These are phyloP conservation scores for Amyelois transitella DNA, from an alignment of 1,140 invertebrate species.

Conservation along the genomic window DNA sequence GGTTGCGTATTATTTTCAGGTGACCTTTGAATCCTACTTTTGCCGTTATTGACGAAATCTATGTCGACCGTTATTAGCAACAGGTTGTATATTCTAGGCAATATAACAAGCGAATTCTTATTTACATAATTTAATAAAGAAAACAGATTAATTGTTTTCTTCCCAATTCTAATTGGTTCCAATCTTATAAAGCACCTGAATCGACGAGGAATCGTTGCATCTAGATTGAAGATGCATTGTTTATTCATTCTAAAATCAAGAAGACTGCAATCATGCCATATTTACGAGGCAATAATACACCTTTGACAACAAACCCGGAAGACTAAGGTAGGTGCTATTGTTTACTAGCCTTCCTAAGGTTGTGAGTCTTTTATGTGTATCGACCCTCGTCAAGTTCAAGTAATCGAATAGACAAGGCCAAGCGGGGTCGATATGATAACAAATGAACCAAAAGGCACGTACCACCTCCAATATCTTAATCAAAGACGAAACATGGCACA, in stretches of 20 bases:
- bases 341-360: background rate
- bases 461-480: background rate
- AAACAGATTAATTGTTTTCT: too few relatives aligned
- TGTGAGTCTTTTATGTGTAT: background rate
- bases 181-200: too few relatives aligned
- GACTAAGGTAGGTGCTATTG: background rate
- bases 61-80: background rate
- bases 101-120: too few relatives aligned
- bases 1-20: background rate
- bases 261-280: background rate
- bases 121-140: too few relatives aligned
- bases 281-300: background rate
- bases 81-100: background rate
- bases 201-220: too few relatives aligned
- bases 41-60: background rate
- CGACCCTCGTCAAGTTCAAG: background rate
- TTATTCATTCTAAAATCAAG: too few relatives aligned
- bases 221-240: too few relatives aligned
- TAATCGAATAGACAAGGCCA: background rate
- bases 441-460: background rate
- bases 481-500: background rate
- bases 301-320: background rate
- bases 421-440: background rate
- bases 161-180: too few relatives aligned
- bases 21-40: background rate